Base-by-base conservation (phyloP, 2,797 vertebrate genomes). In the Scyliorhinus canicula region DNA sequence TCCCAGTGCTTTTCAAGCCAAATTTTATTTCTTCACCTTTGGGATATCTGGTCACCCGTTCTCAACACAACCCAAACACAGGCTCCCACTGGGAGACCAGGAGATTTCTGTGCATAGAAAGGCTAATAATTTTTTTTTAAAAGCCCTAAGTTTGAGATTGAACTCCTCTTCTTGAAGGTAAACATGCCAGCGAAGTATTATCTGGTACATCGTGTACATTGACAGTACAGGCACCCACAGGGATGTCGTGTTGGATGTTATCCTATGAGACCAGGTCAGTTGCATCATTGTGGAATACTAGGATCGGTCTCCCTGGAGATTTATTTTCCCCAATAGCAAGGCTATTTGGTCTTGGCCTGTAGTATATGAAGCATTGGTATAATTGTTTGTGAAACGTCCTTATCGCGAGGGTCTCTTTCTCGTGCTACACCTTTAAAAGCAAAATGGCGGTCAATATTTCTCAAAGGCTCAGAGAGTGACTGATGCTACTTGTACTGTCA, bases 11-110 rank as follows among this genome's bases (percentile, higher is more conserved):
- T 65, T 71, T 94, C 65, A 74, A 94, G 65, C 65, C 67, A 35
- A 65, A 94, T 55, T 71, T 74, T 94, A 71, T 52, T 74, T 67
- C 91, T 44, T 26, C 69, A 94, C 67, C 67, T 94, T 65, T 94
- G 47, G 47, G 44, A 11, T 47, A 16, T 74, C 14, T 35, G 93
- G 50, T 94, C 60, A 94, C 93, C 67, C 31, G 47, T 94, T 35
- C 44, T 71, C 67, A 50, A 55, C 19, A 31, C 93, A 94, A 44
- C 93, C 44, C 28, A 93, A 40, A 67, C 91, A 93, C 63, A 50
- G 65, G 40, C 63, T 67, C 91, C 91, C 60, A 50, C 65, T 69
- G 63, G 12, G 40, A 50, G 21, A 24, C 26, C 26, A 7, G 57
- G 91, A 31, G 93, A 11, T 94, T 74, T n/a, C 65, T 47, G 31